Conservation (phyloP, 1,140 invertebrate species). For the Mercenaria mercenaria region DNA sequence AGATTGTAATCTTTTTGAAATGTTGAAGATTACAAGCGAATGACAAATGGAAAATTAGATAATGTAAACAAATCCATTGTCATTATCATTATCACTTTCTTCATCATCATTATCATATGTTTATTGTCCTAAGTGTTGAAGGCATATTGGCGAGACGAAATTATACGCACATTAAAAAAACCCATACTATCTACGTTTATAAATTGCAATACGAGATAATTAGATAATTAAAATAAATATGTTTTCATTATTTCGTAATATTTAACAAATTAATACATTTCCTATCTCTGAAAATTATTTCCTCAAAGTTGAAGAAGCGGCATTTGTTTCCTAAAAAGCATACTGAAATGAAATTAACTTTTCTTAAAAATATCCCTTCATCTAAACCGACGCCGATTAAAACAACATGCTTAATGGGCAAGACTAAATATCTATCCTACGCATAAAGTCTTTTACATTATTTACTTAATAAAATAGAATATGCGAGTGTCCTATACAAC, state of each 20-base stretch:
- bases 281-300: neutral
- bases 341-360: too few species aligned
- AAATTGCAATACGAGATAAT: neutral
- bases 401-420: too few species aligned
- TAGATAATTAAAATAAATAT: conserved; percentile 6
- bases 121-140: conserved; percentile 36
- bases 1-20: conserved; percentile 54
- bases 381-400: too few species aligned
- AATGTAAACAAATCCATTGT: conserved; percentile 63
- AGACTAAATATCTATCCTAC: too few species aligned
- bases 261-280: conserved; percentile 28
- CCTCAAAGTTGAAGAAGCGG: too few species aligned
- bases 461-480: too few species aligned
- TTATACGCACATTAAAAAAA: neutral
- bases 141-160: conserved; percentile 48
- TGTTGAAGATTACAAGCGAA: neutral
- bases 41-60: conserved; percentile 67
- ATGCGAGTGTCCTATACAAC: too few species aligned
- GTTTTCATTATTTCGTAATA: conserved; percentile 14
- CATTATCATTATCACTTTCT: conserved; percentile 17
- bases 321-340: too few species aligned
- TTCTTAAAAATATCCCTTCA: too few species aligned
- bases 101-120: conserved; percentile 10
- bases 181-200: neutral
- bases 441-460: too few species aligned